Base-by-base conservation (phyloP, 2,888 invertebrate species). In the Drosophila histrio region DNA sequence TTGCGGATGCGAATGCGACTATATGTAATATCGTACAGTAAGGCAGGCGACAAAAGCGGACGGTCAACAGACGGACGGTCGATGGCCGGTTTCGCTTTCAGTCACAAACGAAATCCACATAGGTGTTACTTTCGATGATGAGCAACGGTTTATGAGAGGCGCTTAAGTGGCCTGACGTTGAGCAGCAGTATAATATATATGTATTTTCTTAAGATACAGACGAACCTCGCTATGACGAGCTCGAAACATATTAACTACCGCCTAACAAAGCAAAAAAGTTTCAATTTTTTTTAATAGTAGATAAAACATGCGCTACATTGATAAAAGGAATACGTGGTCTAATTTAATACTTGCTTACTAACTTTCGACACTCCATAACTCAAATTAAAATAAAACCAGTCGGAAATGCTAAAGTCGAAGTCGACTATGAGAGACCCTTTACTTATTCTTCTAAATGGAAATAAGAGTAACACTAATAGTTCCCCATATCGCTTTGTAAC, bases 111-210 rank as follows among this genome's bases (percentile, higher is more conserved):
- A 39, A 56, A 59, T 62, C 64, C 41, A 54, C 58, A 28, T 43
- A 50, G 49, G 43, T 46, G 56, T 46, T 34, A 66, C 64, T 64
- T 64, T 69, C 47, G 61, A 15, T 52, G 53, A 32, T 52, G 43
- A 53, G 59, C 38, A 58, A 50, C 50, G 39, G 58, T 58, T 58
- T 50, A 60, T 60, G 59, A 30, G 17, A 43, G 34, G 54, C 54
- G 53, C 59, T 52, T 32, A 59, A 38, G 34, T 47, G 47, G 30
- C 26, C 30, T 19, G 11, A 19, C 17, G 30, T n/a, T 19, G 44
- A 17, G 28, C 24, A 9, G 21, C 21, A n/a, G n/a, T 1, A 6
- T n/a, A 39, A 21, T 7, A 32, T 32, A 30, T 30, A n/a, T 30
- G 17, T 38, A 28, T 17, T 4, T n/a, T 8, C 19, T 44, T 7